Evolutionary conservation across 1,140 invertebrate genomes (phyloP), one percentile per base, ranked within the genome.

Genomic region (Anastatus disparis): DNA sequence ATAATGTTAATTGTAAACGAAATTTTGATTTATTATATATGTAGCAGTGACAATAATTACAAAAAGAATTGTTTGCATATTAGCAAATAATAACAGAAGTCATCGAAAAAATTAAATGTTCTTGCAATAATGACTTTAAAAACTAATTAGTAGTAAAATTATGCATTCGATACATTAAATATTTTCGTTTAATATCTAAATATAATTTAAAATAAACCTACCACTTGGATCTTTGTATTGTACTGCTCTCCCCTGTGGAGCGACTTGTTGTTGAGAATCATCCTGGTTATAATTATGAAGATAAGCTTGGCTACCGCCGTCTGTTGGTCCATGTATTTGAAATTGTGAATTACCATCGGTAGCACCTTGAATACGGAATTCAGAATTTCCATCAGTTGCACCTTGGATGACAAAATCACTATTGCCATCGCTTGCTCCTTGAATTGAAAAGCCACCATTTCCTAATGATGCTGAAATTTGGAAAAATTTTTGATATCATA

Each of bases 221-320:
- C 83, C 82, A 73, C 77, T 83, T 20, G 84, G 81, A 74, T 85
- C 82, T 63, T 80, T 74, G 61, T 86, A 85, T 20, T 85, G 52
- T n/a, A 85, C 74, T 13, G 82, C 75, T 65, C 81, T 74, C 6
- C 59, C 72, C 6, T 64, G 68, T 42, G 72, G 66, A n/a, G 63
- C 50, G 6, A 10, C 27, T 40, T 71, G 72, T 46, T 72, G 75
- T 22, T 76, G 26, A 3, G 4, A 12, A 22, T 79, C 71, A 1
- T 74, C 67, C 3, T 82, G 63, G 4, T 78, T 79, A 50, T 84
- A 82, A 53, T 84, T 81, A 2, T 79, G 80, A 20, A 79, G 82
- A 17, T 82, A 74, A 8, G 77, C 76, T 70, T 76, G 29, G 63
- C 63, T 65, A 46, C 77, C 79, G 2, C 72, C 78, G 50, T 83